A percentile compares a stretch with the other conserved stretches of the same genome.
Conservation (phyloP, 30 jellyfish, hydroid and myxozoan genomes). For the Cassiopea andromeda region DNA sequence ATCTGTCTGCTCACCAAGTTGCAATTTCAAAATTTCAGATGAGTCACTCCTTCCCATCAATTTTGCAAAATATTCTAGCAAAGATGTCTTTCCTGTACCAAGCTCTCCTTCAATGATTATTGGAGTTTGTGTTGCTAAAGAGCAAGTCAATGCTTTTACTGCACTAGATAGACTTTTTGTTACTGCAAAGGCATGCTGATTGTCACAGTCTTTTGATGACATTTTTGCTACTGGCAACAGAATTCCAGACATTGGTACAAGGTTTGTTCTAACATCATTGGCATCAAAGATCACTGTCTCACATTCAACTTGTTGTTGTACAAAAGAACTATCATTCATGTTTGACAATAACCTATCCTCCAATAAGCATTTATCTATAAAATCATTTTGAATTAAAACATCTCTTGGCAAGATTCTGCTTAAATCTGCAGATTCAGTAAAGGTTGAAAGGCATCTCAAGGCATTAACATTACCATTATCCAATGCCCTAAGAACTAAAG, state of each 20-base stretch:
- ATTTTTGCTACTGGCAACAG: slow-evolving; percentile 11
- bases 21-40: slow-evolving; percentile 83
- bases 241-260: slow-evolving; percentile 32
- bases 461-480: slow-evolving; percentile 1
- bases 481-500: neutral
- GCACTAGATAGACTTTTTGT: slow-evolving; percentile 23
- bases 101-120: slow-evolving; percentile 80
- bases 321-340: neutral
- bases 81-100: slow-evolving; percentile 91
- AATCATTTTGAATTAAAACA: neutral
- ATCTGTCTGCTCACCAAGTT: slow-evolving; percentile 95
- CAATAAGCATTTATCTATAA: neutral
- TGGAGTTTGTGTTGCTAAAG: slow-evolving; percentile 52
- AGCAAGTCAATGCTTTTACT: slow-evolving; percentile 1
- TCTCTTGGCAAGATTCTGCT: slow-evolving; percentile 21
- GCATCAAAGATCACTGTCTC: slow-evolving; percentile 2
- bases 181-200: neutral
- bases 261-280: slow-evolving; percentile 22
- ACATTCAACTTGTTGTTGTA: neutral
- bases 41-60: slow-evolving; percentile 63
- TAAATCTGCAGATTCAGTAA: slow-evolving; percentile 13
- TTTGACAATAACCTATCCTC: neutral
- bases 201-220: neutral
- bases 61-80: slow-evolving; percentile 82
- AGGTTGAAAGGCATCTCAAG: slow-evolving; percentile 3